Base-by-base conservation (phyloP, 2,797 vertebrate species). In the Acanthurus tractus region DNA sequence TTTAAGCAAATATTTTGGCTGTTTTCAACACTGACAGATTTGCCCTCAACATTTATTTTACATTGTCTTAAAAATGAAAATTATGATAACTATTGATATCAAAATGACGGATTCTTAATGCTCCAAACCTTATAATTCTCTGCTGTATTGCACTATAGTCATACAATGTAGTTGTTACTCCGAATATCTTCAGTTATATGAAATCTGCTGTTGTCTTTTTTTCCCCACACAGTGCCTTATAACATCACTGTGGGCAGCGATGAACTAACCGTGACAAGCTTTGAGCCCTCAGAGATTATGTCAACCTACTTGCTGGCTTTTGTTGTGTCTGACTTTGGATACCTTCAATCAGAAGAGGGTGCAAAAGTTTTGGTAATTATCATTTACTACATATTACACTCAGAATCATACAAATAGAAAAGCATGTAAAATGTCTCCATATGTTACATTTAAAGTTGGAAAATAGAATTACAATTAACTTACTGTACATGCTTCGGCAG, bases 231-330 rank as follows among this genome's bases (percentile, higher is more conserved):
- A 97, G 96, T 1, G 0, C 73, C 44, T 7, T 0, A 4, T 8
- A 20, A 70, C 42, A 1, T 88, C 58, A 4, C 1, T 0, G 2
- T 88, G 0, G 2, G 70, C 0, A 82, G 63, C 0, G 0, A 25
- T 1, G 0, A 0, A 0, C 92, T 96, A 80, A 86, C 0, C 0
- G 0, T 74, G 83, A 97, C 96, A 0, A 69, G 63, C 3, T 99
- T 97, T n/a, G 0, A 88, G 0, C 87, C 94, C 61, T 97, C 97
- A 0, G 94, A 96, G 71, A 92, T 57, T 17, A 99, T 99, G 97
- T 99, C 98, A 50, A 97, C 97, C 0, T 99, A 99, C 89, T 88
- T 99, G 63, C 89, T 98, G 88, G 98, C 97, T 42, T 98, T 97
- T 80, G 94, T 97, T 0, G 94, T 99, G 55, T 96, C 95, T 70